Conservation (phyloP, 2,797 vertebrate genomes). For the Amblyopsis hoosieri region DNA sequence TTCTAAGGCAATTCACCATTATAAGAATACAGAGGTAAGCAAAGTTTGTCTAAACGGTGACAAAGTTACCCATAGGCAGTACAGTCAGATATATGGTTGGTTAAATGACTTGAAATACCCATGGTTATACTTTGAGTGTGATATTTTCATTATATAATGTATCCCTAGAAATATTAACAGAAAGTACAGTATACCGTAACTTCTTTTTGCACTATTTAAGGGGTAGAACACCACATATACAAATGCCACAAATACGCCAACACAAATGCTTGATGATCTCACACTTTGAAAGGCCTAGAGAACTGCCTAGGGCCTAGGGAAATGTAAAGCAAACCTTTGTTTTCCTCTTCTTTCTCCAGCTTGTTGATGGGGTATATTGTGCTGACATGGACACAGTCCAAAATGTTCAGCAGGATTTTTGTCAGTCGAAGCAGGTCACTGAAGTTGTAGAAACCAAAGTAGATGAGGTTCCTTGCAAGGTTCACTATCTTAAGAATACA, state of each 20-base stretch:
- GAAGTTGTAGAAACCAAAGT: conserved; percentile 99
- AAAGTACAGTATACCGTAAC: too few species aligned
- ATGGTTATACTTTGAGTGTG: too few species aligned
- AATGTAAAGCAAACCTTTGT: conserved; percentile 85
- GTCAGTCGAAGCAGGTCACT: conserved; percentile 95
- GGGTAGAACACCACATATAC: too few species aligned
- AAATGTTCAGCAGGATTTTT: conserved; percentile 94
- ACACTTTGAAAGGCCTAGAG: background rate
- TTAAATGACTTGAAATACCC: too few species aligned
- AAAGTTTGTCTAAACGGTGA: too few species aligned
- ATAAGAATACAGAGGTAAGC: background rate
- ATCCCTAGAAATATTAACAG: too few species aligned
- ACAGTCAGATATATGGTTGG: too few species aligned
- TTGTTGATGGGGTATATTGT: conserved; percentile 93
- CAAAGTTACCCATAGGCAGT: too few species aligned
- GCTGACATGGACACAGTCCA: conserved; percentile 96
- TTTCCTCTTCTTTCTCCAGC: conserved; percentile 93
- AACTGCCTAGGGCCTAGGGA: too few species aligned
- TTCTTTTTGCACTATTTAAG: too few species aligned
- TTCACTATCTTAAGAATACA: conserved; percentile 88
- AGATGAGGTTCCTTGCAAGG: conserved; percentile 97
- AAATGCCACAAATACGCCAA: too few species aligned
- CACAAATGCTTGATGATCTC: background rate
- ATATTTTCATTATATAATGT: too few species aligned
- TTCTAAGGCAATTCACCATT: background rate